Evolutionary conservation across 2,113 vertebrate species (phyloP).

Genomic region (Alexandromys fortis): DNA sequence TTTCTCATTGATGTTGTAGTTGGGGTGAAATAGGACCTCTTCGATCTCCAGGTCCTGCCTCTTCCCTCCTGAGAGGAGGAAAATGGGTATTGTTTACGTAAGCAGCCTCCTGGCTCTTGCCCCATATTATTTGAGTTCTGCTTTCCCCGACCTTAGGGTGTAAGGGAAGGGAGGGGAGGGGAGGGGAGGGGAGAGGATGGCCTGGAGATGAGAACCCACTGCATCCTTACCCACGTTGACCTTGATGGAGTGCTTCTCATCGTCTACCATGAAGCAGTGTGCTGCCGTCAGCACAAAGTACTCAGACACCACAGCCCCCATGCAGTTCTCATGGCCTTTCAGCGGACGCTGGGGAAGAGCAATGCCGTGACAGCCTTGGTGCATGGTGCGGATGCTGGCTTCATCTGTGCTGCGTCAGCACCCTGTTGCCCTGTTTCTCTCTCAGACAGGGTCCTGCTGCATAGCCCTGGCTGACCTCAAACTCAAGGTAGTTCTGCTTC

Average conservation of each 20-base stretch:
- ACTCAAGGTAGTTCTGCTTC: neutral
- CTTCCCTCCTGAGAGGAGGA: slow-evolving; percentile 23
- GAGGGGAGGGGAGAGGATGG: too few relatives aligned
- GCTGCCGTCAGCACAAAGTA: slow-evolving; percentile 91
- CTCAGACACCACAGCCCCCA: slow-evolving; percentile 88
- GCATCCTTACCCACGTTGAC: slow-evolving; percentile 74
- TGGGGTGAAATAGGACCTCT: slow-evolving; percentile 83
- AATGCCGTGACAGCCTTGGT: rapidly evolving
- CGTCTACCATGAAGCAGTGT: slow-evolving; percentile 88
- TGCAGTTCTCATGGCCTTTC: slow-evolving; percentile 80
- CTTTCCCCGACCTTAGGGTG: neutral
- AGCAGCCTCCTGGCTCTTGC: neutral
- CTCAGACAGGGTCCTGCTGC: neutral
- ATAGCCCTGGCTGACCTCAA: neutral
- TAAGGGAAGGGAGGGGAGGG: neutral
- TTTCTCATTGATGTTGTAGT: slow-evolving; percentile 83
- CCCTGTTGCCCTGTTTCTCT: neutral
- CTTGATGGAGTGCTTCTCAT: slow-evolving; percentile 62
- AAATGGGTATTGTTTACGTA: neutral
- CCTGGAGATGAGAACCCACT: neutral
- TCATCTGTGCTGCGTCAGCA: neutral
- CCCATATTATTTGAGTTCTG: neutral
- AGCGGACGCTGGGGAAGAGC: slow-evolving; percentile 51
- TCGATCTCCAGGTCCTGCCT: slow-evolving; percentile 33
- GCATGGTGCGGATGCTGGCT: neutral